Evolutionary conservation across 2,888 invertebrate species (phyloP), one percentile per base, ranked within the genome.

Genomic region (Agonopterix heracliana): DNA sequence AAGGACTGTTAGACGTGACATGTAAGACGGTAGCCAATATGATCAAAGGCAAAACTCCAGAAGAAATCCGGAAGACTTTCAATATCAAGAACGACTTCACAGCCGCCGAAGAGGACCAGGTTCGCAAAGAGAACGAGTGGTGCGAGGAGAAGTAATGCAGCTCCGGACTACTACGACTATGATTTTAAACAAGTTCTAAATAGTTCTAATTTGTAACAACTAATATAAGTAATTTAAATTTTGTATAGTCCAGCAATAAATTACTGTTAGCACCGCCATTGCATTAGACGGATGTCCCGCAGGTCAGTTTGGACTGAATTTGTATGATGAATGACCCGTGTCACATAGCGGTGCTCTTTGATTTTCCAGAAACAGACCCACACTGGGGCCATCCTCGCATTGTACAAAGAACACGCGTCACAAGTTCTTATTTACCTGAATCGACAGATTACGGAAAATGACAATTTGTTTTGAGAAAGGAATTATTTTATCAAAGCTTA

Each of bases 1-100:
- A 97, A 75, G 97, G 98, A 1, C 89, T 99, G 51, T 83, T 99
- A 66, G 98, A 99, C 84, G 98, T 99, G 0, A 98, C 98, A 0
- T 99, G 99, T 87, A 99, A 99, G 86, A 97, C 98, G 0, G 98
- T 98, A 45, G 98, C 98, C 5, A 98, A 98, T 76, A 98, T 98
- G 98, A 98, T 98, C 65, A 98, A 98, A 78, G 98, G 98, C 10
- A 98, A 98, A 74, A 96, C 97, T n/a, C 97, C 98, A 0, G 98
- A 98, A 69, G 98, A 98, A 77, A 98, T 98, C 55, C 93, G 98
- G 9, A 98, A 97, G 77, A 98, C 97, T 0, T 98, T 98, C 77
- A 98, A 98, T 74, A 98, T 98, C 55, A 97, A 98, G 80, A 98
- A 98, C 81, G 98, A 98, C 77, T 98, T 98, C 64, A 95, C 96